Evolutionary conservation across 2,888 invertebrate genomes (phyloP).

Genomic region (Tenthredo scrophulariae): DNA sequence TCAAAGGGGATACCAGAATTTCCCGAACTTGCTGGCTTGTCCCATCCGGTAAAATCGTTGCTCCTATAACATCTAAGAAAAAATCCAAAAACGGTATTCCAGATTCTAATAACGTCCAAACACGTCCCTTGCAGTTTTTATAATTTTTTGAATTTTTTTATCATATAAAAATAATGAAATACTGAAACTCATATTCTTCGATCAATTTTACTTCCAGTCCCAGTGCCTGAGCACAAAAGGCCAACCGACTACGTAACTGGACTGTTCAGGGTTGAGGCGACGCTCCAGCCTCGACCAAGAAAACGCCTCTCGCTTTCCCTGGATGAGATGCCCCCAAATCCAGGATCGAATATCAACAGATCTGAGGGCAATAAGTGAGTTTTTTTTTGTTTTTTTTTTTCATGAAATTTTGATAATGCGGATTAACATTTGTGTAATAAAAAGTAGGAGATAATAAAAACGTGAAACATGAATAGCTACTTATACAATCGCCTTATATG

Average conservation of each 20-base stretch:
- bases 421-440: neutral
- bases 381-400: neutral
- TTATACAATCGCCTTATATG: neutral
- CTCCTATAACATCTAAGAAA: neutral
- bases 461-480: neutral
- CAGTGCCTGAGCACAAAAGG: constrained; percentile 84
- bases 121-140: too few relatives aligned
- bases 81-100: neutral
- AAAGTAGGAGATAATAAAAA: neutral
- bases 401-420: neutral
- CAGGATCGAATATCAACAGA: constrained; percentile 66
- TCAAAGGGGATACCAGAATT: neutral
- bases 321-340: constrained; percentile 68
- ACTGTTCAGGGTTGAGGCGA: constrained; percentile 82
- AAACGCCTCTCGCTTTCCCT: constrained; percentile 67
- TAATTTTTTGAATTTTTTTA: too few relatives aligned
- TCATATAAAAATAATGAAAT: too few relatives aligned
- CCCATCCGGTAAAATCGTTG: neutral
- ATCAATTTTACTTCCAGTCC: constrained; percentile 78
- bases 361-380: constrained; percentile 70
- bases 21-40: neutral
- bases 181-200: constrained; percentile 58
- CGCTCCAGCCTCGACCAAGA: constrained; percentile 78
- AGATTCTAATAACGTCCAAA: too few relatives aligned
- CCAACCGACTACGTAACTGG: constrained; percentile 86